Evolutionary conservation across 1,140 invertebrate species (phyloP).

Genomic region (Dendroctonus valens): DNA sequence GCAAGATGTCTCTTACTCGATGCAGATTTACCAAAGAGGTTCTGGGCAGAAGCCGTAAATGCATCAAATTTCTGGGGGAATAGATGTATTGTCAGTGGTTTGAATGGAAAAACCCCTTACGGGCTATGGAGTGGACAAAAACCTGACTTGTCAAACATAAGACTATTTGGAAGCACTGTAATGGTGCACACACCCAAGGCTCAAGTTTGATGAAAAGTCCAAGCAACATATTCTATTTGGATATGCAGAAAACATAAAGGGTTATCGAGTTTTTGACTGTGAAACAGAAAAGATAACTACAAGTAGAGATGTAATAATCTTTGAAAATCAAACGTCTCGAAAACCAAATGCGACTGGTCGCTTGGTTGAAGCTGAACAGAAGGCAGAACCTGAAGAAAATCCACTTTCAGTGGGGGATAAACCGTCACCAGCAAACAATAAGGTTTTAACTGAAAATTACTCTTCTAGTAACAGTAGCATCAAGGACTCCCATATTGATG

Average conservation of each 20-base stretch:
- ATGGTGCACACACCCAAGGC: constrained; percentile 48
- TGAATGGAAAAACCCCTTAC: constrained; percentile 47
- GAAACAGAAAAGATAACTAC: background rate
- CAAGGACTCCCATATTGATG: too few species aligned
- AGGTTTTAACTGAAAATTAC: too few species aligned
- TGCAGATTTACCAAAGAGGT: constrained; percentile 46
- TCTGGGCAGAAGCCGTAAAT: constrained; percentile 48
- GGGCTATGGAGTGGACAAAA: constrained; percentile 44
- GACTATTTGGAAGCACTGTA: constrained; percentile 50
- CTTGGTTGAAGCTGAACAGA: too few species aligned
- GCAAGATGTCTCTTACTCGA: constrained; percentile 39
- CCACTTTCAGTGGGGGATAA: too few species aligned
- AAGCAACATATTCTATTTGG: constrained; percentile 50
- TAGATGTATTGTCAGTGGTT: constrained; percentile 38
- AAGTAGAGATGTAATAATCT: too few species aligned
- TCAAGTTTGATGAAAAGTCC: constrained; percentile 47
- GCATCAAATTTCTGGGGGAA: constrained; percentile 48
- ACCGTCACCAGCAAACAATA: too few species aligned
- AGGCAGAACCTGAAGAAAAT: too few species aligned
- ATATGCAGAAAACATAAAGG: constrained; percentile 48
- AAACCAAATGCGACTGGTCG: too few species aligned
- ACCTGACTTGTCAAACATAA: constrained; percentile 37
- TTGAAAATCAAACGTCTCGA: too few species aligned
- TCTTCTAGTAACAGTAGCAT: too few species aligned
- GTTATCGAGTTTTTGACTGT: constrained; percentile 45